Evolutionary conservation across 2,888 invertebrate genomes (phyloP).

Genomic region (Lissocephala sabroskyi): DNA sequence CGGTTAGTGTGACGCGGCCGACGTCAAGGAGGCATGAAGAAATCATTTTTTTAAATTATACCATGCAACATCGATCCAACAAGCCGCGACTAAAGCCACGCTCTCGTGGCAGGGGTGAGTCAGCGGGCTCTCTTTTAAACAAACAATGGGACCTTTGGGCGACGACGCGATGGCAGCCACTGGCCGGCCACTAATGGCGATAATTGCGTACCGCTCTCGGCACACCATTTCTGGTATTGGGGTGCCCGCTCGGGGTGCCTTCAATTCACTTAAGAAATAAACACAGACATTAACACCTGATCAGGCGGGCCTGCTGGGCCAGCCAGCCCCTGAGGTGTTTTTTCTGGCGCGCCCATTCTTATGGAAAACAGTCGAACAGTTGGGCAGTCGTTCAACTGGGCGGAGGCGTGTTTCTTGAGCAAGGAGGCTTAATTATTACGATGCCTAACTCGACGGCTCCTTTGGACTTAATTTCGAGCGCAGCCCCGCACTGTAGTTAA

Average conservation of each 20-base stretch:
- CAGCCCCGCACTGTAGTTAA: slow-evolving; percentile 7
- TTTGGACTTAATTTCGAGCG: slow-evolving; percentile 53
- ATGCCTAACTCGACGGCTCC: too few species aligned
- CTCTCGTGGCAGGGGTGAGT: too few species aligned
- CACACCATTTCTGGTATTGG: not conserved
- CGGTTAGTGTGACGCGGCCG: slow-evolving; percentile 23
- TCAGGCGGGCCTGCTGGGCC: slow-evolving; percentile 25
- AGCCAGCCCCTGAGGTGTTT: slow-evolving; percentile 39
- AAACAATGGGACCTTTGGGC: slow-evolving; percentile 20
- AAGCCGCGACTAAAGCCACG: slow-evolving; percentile 70
- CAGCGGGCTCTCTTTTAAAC: not conserved
- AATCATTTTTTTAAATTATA: slow-evolving; percentile 64
- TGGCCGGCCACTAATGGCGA: slow-evolving; percentile 40
- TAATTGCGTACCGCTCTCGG: slow-evolving; percentile 47
- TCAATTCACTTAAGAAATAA: slow-evolving; percentile 51
- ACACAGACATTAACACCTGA: slow-evolving; percentile 69
- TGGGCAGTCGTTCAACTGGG: too few species aligned
- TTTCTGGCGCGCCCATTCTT: slow-evolving; percentile 48
- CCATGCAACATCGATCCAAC: slow-evolving; percentile 64
- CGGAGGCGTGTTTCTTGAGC: too few species aligned
- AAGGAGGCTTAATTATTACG: slow-evolving; percentile 44
- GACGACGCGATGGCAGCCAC: too few species aligned
- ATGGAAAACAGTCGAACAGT: slow-evolving; percentile 52
- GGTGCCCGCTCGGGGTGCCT: slow-evolving; percentile 3
- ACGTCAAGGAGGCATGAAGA: slow-evolving; percentile 41